These are phyloP conservation scores for Hydrophis major DNA, from an alignment of 2,797 vertebrate genomes.

Conservation along the genomic window DNA sequence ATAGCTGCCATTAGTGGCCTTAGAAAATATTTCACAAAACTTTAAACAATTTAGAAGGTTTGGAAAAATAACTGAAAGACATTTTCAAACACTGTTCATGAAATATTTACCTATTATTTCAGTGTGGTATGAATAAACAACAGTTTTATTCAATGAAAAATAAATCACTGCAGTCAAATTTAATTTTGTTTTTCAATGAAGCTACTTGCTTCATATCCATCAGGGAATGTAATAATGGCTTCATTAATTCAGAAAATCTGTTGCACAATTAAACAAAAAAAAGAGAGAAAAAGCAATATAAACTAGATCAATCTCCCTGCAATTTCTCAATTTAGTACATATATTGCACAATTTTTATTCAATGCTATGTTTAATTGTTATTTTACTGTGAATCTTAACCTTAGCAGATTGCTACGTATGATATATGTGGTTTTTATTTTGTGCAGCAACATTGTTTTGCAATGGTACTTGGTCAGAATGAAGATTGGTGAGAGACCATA, in stretches of 20 bases:
- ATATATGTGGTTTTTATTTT: background rate
- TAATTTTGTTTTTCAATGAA: conserved; percentile 13
- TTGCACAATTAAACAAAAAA: background rate
- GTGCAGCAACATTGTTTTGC: background rate
- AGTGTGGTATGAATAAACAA: conserved; percentile 8
- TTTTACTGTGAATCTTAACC: conserved; percentile 22
- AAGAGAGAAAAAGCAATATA: background rate
- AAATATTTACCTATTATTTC: conserved; percentile 4
- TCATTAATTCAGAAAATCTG: conserved; percentile 12
- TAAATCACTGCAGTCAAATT: conserved; percentile 11
- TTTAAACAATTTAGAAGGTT: background rate
- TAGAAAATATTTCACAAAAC: conserved; percentile 16
- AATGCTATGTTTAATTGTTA: background rate
- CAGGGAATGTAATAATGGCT: conserved; percentile 27
- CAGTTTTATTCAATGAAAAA: conserved; percentile 13
- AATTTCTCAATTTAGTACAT: background rate
- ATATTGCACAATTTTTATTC: background rate
- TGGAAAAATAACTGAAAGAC: conserved; percentile 16
- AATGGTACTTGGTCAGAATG: background rate
- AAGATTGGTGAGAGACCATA: background rate
- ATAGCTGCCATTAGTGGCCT: conserved; percentile 6
- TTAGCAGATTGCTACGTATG: background rate
- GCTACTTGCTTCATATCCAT: conserved; percentile 2
- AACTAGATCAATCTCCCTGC: background rate
- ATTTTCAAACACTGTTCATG: conserved; percentile 19